phyloP scores from a whole-genome alignment of 2,888 invertebrate genomes.

The Dolomedes plantarius region DNA sequence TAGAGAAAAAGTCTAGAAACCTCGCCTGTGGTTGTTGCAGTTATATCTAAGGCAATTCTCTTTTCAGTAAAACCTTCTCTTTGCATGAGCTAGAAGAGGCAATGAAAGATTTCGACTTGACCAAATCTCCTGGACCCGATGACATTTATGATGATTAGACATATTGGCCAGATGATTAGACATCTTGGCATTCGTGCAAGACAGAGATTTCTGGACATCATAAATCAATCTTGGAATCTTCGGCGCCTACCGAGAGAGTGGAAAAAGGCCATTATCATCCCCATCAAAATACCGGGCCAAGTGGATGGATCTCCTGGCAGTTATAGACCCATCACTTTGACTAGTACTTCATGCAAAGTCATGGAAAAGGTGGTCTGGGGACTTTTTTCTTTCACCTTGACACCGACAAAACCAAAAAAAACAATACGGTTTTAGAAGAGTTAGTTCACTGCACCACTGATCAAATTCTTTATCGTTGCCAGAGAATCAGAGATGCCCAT shows the following conservation, averaged over 20 bases:
- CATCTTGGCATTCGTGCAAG: constrained; percentile 1
- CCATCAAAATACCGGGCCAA: neutral
- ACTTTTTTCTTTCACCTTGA: neutral
- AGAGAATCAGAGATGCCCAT: constrained; percentile 1
- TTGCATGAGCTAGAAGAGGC: neutral
- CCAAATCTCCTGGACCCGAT: neutral
- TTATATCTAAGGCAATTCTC: neutral
- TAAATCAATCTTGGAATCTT: neutral
- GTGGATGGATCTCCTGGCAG: neutral
- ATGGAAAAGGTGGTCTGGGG: constrained; percentile 8
- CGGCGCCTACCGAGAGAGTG: neutral
- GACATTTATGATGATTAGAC: neutral
- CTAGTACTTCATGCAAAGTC: neutral
- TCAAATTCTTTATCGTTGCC: constrained; percentile 1
- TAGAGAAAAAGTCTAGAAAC: neutral
- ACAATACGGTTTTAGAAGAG: constrained; percentile 23
- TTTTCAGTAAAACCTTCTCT: neutral
- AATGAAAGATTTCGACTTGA: neutral
- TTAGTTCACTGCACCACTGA: neutral
- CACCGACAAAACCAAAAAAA: constrained; percentile 1
- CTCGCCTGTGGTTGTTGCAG: neutral
- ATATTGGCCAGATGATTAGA: neutral
- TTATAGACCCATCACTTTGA: neutral
- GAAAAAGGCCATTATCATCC: neutral
- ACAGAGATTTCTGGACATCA: neutral